These are phyloP conservation scores for Beroe forskalii DNA, from an alignment of 37 sponge, comb jelly and placozoan species.

Conservation along the genomic window DNA sequence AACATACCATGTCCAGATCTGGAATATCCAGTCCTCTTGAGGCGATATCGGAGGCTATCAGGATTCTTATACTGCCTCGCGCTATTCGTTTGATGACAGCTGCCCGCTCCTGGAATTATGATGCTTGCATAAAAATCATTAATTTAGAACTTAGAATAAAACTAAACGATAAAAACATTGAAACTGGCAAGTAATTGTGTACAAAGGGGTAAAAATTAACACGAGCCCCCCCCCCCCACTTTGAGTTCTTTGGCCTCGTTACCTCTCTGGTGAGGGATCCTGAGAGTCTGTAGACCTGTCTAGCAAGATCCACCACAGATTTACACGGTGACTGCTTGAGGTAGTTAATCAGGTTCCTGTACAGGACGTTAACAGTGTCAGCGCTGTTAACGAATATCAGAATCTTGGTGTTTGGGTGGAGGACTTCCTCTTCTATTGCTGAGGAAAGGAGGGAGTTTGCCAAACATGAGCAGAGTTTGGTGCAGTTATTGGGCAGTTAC, in stretches of 20 bases:
- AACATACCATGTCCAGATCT: slow-evolving; percentile 26
- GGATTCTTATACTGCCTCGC: slow-evolving; percentile 12
- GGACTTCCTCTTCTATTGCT: slow-evolving; percentile 13
- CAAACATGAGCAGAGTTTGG: too few species aligned
- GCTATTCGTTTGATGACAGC: slow-evolving; percentile 43
- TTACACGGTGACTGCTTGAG: slow-evolving; percentile 37
- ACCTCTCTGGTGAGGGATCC: slow-evolving; percentile 27
- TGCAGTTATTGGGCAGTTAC: too few species aligned
- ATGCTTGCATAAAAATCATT: not conserved
- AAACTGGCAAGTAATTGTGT: too few species aligned
- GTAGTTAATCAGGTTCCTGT: slow-evolving; percentile 41
- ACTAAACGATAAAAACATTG: too few species aligned
- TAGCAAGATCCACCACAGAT: slow-evolving; percentile 9
- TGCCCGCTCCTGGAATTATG: slow-evolving; percentile 40
- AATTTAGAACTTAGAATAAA: too few species aligned
- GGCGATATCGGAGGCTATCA: slow-evolving; percentile 37
- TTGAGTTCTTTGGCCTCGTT: too few species aligned
- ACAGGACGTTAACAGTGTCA: slow-evolving; percentile 15
- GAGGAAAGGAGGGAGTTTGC: too few species aligned
- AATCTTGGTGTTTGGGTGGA: not conserved
- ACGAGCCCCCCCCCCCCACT: too few species aligned
- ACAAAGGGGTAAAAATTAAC: too few species aligned
- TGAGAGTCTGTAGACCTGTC: slow-evolving; percentile 9
- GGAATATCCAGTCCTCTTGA: slow-evolving; percentile 56
- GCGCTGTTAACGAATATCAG: slow-evolving; percentile 52